Evolutionary conservation across 2,113 vertebrate genomes (phyloP), one percentile per base, ranked within the genome.

Genomic region (Lophochroa leadbeateri): DNA sequence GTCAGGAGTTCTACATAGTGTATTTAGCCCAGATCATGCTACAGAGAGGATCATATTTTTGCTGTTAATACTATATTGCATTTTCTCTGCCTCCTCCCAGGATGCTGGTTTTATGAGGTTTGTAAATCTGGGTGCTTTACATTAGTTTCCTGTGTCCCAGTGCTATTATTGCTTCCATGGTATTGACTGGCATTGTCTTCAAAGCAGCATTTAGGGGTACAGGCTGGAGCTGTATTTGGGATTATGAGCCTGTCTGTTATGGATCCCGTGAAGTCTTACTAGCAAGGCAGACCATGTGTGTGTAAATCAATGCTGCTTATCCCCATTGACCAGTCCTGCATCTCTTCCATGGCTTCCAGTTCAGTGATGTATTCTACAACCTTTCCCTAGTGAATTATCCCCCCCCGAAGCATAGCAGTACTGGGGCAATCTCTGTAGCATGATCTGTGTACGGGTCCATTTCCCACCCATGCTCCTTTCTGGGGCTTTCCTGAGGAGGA

Each of bases 341-440:
- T 13, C 44, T 69, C 53, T 80, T 86, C 63, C 28, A 11, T 37
- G 13, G 10, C 19, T 92, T 85, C n/a, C 46, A 74, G 46, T 49
- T 86, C 71, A 74, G 24, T 24, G 43, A 18, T 52, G 37, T 28
- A 17, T 70, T 52, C 28, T 43, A 20, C 39, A 69, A 3, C 24
- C 13, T 68, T 71, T 37, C 2, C 27, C 11, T 46, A 39, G 7
- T 18, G 17, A 63, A 2, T 75, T 84, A 9, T 0, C 8, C 33
- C 46, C 29, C 0, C 0, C 28, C 33, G 49, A 79, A 49, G 11
- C 3, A 0, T 37, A 41, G 27, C 33, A 76, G 60, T 41, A 46
- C 90, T 79, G 65, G 46, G 17, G 27, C 33, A 69, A n/a, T 52
- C 43, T 64, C 35, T 85, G 50, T 21, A 46, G 21, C 17, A 13